Evolutionary conservation across 1,140 invertebrate genomes (phyloP).

Genomic region (Caenorhabditis briggsae): DNA sequence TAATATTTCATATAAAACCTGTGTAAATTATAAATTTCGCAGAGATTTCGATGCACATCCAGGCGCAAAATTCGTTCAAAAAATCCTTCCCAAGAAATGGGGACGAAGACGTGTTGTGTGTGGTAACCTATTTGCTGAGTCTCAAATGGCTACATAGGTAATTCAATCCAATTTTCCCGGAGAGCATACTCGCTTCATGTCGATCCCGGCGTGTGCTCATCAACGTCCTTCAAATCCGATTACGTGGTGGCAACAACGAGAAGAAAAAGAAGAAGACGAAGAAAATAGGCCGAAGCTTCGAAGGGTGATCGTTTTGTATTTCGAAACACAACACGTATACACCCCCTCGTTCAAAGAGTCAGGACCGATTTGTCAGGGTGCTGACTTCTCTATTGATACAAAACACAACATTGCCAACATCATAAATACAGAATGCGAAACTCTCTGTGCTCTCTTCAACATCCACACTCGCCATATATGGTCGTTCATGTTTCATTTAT

Average conservation of each 20-base stretch:
- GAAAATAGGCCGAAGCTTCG: background rate
- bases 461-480: background rate
- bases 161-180: slow-evolving; percentile 45
- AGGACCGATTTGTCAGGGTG: slow-evolving; percentile 15
- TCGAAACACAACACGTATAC: background rate
- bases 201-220: slow-evolving; percentile 21
- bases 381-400: background rate
- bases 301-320: background rate
- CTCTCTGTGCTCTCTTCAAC: background rate
- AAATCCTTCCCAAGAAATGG: background rate
- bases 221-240: slow-evolving; percentile 48
- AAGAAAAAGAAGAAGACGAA: background rate
- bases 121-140: slow-evolving; percentile 51
- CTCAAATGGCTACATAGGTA: slow-evolving; percentile 52
- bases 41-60: background rate
- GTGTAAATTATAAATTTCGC: slow-evolving; percentile 27
- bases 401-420: background rate
- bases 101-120: background rate
- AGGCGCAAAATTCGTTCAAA: too few species aligned
- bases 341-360: background rate
- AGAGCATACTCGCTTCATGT: slow-evolving; percentile 1
- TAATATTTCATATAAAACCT: slow-evolving; percentile 35
- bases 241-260: slow-evolving; percentile 1
- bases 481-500: slow-evolving; percentile 55
- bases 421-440: slow-evolving; percentile 35